Conservation (phyloP, 1,140 invertebrate genomes). For the Kradibia gibbosae region DNA sequence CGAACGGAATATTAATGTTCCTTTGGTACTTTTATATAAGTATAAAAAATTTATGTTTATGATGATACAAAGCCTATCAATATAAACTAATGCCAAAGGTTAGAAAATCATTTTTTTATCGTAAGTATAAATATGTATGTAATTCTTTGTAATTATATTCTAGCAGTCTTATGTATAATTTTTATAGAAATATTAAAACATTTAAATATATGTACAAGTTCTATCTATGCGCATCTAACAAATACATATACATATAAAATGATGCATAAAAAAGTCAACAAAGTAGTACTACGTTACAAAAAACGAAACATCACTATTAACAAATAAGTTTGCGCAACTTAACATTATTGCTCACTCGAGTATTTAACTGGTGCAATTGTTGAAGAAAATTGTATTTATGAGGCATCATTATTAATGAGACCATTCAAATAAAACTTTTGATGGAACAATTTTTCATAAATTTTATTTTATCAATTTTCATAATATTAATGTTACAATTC, state of each 20-base stretch:
- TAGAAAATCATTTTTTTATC: slow-evolving; percentile 50
- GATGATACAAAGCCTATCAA: slow-evolving; percentile 40
- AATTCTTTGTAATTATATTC: slow-evolving; percentile 60
- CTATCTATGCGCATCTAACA: slow-evolving; percentile 24
- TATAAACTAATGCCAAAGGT: slow-evolving; percentile 53
- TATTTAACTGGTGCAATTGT: slow-evolving; percentile 47
- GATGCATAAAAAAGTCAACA: slow-evolving; percentile 45
- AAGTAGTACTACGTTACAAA: slow-evolving; percentile 47
- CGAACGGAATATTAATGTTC: not conserved
- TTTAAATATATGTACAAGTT: slow-evolving; percentile 53
- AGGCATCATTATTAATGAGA: slow-evolving; percentile 53
- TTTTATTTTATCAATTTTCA: slow-evolving; percentile 27
- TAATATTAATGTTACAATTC: no score
- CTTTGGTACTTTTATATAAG: slow-evolving; percentile 13
- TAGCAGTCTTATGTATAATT: slow-evolving; percentile 57
- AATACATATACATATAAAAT: slow-evolving; percentile 38
- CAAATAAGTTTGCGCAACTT: slow-evolving; percentile 47
- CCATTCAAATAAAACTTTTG: slow-evolving; percentile 57
- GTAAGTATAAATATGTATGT: slow-evolving; percentile 61
- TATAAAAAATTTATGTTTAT: slow-evolving; percentile 25
- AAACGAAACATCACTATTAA: slow-evolving; percentile 53
- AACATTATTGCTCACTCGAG: slow-evolving; percentile 54
- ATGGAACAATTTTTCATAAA: slow-evolving; percentile 50
- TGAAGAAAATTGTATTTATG: slow-evolving; percentile 50
- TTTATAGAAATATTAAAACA: slow-evolving; percentile 54